phyloP scores from a whole-genome alignment of 2,888 invertebrate species.

The Aleiodes leptofemur region DNA sequence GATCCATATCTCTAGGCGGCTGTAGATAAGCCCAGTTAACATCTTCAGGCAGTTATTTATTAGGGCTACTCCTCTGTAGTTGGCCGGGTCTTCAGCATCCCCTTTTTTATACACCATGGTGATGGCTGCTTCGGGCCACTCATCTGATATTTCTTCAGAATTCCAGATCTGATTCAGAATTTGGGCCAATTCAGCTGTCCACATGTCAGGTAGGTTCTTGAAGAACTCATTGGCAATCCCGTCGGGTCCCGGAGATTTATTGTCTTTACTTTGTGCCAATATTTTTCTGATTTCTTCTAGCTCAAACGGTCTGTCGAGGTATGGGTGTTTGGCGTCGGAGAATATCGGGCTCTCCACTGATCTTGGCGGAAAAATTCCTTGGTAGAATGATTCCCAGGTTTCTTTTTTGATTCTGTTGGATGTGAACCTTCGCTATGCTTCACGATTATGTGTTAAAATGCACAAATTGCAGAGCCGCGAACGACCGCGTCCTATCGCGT shows the following conservation, averaged over 20 bases:
- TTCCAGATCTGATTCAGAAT: neutral
- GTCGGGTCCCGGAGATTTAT: slow-evolving; percentile 4
- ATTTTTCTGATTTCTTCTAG: neutral
- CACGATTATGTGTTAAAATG: too few relatives aligned
- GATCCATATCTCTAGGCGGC: too few relatives aligned
- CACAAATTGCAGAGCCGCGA: too few relatives aligned
- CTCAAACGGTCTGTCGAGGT: too few relatives aligned
- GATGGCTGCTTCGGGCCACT: neutral
- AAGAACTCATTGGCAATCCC: neutral
- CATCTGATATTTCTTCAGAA: neutral
- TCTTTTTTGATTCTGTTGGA: too few relatives aligned
- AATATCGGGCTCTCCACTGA: too few relatives aligned
- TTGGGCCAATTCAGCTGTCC: neutral
- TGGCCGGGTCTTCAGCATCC: neutral
- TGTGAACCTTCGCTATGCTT: too few relatives aligned
- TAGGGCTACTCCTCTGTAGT: neutral
- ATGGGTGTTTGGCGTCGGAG: too few relatives aligned
- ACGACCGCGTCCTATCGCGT: too few relatives aligned
- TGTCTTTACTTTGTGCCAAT: neutral
- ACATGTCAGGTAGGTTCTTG: neutral
- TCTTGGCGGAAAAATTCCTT: too few relatives aligned
- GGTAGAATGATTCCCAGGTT: too few relatives aligned
- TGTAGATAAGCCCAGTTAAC: neutral
- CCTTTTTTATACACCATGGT: neutral
- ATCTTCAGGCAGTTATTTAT: neutral